Evolutionary conservation across 2,113 vertebrate genomes (phyloP), one percentile per base, ranked within the genome.

Genomic region (Ceyx melanurus): DNA sequence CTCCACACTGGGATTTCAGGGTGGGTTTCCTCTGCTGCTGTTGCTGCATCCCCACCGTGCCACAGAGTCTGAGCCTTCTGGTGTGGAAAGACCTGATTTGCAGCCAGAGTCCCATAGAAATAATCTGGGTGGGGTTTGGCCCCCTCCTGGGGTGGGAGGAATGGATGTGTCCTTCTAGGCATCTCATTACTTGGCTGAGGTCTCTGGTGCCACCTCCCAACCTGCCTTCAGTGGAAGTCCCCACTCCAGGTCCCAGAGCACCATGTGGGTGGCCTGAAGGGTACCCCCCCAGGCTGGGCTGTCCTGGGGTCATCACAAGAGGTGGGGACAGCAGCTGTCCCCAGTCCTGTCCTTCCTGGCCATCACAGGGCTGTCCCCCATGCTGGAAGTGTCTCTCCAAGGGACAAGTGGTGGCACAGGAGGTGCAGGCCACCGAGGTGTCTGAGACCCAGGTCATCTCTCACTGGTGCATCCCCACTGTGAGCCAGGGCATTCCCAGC

Each of bases 11-110:
- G 60, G 88, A 51, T 83, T 88, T 88, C 5, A 5, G 86, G 77
- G 51, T 57, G 25, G 40, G 15, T 86, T 88, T 88, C n/a, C 62
- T 89, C 23, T 1, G 0, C 40, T 61, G 45, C 37, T 2, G 37
- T n/a, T 2, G 1, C 46, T 3, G 0, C 54, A 25, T 26, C 45
- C 67, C 29, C 29, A 57, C 54, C 40, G 62, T 56, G 35, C 67
- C 1, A 0, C 3, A 5, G 72, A 72, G 58, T 25, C 60, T 35
- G 76, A 81, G 64, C 29, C 1, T 0, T 50, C 16, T 0, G 0
- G 2, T 9, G 45, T 29, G 73, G 26, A 18, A 40, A 45, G 72
- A 15, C 33, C 40, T 8, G 2, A 23, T 46, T 5, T 42, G 11
- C 35, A 79, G 62, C 53, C 48, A 51, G 70, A 60, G 40, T 33